phyloP scores from a whole-genome alignment of 1,140 invertebrate genomes.

The Lepeophtheirus salmonis region DNA sequence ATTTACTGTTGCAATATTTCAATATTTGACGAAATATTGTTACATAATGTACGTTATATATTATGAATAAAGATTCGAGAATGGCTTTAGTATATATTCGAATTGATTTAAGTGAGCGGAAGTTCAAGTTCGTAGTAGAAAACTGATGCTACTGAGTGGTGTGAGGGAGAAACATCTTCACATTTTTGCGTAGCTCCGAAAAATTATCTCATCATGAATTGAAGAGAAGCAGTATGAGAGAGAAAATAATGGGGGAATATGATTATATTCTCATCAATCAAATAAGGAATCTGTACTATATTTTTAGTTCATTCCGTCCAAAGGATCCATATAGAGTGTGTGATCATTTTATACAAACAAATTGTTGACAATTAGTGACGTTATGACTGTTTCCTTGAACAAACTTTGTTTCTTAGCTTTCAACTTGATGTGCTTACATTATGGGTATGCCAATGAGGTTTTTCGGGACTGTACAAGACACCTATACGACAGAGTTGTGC shows the following conservation, averaged over 20 bases:
- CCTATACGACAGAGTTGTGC: constrained; percentile 11
- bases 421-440: background rate
- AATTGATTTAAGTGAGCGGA: background rate
- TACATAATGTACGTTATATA: too few species aligned
- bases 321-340: background rate
- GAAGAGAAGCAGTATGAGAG: background rate
- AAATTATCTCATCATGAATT: too few species aligned
- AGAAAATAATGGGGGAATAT: background rate
- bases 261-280: background rate
- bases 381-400: background rate
- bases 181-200: background rate
- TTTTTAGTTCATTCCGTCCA: background rate
- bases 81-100: too few species aligned
- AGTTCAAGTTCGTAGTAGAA: background rate
- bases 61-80: too few species aligned
- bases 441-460: background rate
- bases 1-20: too few species aligned
- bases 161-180: background rate
- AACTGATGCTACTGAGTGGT: too few species aligned
- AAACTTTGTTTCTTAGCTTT: background rate
- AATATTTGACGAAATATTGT: too few species aligned
- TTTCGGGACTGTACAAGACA: constrained; percentile 13
- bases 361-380: background rate
- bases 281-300: background rate
- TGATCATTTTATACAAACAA: background rate